Percentiles rank a stretch among this genome's conserved stretches.
Evolutionary conservation across 2,888 invertebrate genomes (phyloP).

Genomic region (Alloplasta piceator): DNA sequence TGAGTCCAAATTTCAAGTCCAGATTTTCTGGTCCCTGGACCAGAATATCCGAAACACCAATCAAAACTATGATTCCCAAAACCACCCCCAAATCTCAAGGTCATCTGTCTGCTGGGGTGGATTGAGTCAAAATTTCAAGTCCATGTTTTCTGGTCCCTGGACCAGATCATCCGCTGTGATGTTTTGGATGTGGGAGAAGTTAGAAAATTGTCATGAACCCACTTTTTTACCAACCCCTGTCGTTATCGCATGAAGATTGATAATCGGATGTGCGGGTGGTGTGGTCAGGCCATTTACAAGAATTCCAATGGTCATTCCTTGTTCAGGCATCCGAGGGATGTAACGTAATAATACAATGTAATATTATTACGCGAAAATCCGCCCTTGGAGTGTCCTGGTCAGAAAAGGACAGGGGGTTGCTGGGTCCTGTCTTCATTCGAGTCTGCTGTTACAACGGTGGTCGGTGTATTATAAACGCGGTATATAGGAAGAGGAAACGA

Average conservation of each 20-base stretch:
- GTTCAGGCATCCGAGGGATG: constrained; percentile 30
- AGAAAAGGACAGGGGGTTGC: constrained; percentile 7
- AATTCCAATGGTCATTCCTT: constrained; percentile 51
- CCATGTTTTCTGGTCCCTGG: too few relatives aligned
- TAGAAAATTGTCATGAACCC: too few relatives aligned
- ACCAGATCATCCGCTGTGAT: too few relatives aligned
- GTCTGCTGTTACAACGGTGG: constrained; percentile 17
- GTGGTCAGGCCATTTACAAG: constrained; percentile 50
- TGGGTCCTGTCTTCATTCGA: constrained; percentile 22
- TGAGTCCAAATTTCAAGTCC: too few relatives aligned
- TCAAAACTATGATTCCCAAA: not conserved
- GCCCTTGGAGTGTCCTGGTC: constrained; percentile 54
- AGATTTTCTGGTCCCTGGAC: too few relatives aligned
- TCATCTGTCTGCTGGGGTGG: too few relatives aligned
- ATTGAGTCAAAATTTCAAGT: too few relatives aligned
- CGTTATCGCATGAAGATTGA: constrained; percentile 43
- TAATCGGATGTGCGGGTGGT: constrained; percentile 39
- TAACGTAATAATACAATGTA: constrained; percentile 69
- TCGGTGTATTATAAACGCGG: constrained; percentile 50
- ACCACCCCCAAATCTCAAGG: too few relatives aligned
- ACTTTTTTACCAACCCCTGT: constrained; percentile 32
- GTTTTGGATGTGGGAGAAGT: too few relatives aligned
- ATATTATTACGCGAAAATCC: constrained; percentile 63
- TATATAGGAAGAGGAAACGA: constrained; percentile 68
- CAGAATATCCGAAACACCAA: too few relatives aligned